A percentile compares a stretch with the other conserved stretches of the same genome.
Evolutionary conservation across 2,888 invertebrate genomes (phyloP).

Genomic region (Vannuccia rotundouncinata): DNA sequence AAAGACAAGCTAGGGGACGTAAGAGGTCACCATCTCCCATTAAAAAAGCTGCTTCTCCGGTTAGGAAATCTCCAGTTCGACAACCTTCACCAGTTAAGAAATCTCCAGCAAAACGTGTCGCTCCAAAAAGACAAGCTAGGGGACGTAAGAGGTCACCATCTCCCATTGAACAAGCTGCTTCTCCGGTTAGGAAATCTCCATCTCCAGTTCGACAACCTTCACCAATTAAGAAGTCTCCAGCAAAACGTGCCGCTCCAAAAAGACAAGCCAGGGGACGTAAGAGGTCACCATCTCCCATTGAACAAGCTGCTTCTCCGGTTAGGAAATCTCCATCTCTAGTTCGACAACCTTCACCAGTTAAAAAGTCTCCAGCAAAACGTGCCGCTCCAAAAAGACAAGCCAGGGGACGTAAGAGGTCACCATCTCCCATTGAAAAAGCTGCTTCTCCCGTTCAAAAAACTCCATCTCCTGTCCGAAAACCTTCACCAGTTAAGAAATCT

Average conservation of each 20-base stretch:
- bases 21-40: no score
- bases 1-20: neutral
- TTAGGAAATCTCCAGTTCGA: neutral
- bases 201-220: neutral
- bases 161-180: neutral
- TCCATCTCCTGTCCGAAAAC: neutral
- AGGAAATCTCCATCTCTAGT: neutral
- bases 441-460: neutral
- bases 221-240: neutral
- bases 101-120: neutral
- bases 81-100: neutral
- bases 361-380: neutral
- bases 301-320: neutral
- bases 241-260: constrained; percentile 1
- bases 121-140: neutral
- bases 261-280: neutral
- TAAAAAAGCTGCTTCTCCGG: constrained; percentile 10
- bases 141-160: constrained; percentile 1
- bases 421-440: constrained; percentile 1
- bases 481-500: constrained; percentile 7
- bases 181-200: neutral
- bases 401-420: neutral
- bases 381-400: neutral
- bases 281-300: neutral
- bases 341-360: neutral